These are phyloP conservation scores for Rotaria magnacalcarata DNA, from an alignment of 2,888 invertebrate species.

Conservation along the genomic window DNA sequence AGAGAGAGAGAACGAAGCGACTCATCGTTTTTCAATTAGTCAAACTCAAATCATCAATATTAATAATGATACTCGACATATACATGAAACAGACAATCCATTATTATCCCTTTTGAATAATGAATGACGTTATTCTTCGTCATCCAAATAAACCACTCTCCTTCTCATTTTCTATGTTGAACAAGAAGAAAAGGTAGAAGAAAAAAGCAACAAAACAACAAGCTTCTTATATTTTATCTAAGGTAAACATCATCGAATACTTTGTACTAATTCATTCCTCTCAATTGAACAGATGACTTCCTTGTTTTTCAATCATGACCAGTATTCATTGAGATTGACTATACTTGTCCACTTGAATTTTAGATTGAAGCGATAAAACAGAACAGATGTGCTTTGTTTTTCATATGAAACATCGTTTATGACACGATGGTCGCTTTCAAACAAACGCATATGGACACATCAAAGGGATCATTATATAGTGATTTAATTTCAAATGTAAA, in stretches of 20 bases:
- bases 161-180: background rate
- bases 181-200: background rate
- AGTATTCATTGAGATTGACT: background rate
- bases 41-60: background rate
- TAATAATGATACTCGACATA: background rate
- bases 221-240: background rate
- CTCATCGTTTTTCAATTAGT: slow-evolving; percentile 15
- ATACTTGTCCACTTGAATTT: background rate
- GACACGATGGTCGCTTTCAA: background rate
- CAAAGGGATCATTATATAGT: background rate
- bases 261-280: slow-evolving; percentile 1
- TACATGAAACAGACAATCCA: background rate
- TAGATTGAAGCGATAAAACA: background rate
- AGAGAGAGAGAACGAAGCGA: background rate
- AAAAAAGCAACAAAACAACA: background rate
- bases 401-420: background rate
- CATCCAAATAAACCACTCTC: background rate
- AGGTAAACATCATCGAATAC: background rate
- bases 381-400: background rate
- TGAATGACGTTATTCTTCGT: slow-evolving; percentile 24
- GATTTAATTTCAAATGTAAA: background rate
- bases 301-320: slow-evolving; percentile 12
- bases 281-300: slow-evolving; percentile 16
- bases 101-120: slow-evolving; percentile 26
- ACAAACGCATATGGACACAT: background rate